Evolutionary conservation across 2,113 vertebrate species (phyloP).

Genomic region (Riparia riparia): DNA sequence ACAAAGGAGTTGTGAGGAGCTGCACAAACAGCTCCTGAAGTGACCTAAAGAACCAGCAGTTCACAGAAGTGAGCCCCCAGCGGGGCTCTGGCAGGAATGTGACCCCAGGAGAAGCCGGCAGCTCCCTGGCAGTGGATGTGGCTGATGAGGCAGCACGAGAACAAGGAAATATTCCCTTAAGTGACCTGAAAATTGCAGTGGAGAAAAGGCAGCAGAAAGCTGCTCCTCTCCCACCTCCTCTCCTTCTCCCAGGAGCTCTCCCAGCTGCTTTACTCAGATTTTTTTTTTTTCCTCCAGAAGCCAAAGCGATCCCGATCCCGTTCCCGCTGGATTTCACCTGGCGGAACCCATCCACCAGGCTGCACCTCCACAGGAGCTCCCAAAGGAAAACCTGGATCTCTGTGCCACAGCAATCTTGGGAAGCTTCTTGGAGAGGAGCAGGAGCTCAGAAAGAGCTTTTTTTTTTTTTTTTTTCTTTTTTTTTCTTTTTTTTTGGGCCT

Average conservation of each 20-base stretch:
- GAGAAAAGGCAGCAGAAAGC: not conserved
- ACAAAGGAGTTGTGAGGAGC: not conserved
- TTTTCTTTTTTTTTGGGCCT: not conserved
- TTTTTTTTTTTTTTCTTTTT: not conserved
- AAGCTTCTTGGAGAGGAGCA: not conserved
- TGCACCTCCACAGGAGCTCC: not conserved
- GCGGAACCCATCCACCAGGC: accelerated
- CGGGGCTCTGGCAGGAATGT: not conserved
- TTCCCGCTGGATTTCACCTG: not conserved
- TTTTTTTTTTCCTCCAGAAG: not conserved
- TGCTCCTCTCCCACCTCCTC: not conserved
- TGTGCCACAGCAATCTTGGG: not conserved
- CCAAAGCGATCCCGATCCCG: not conserved
- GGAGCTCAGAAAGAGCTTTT: not conserved
- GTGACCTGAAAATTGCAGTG: not conserved
- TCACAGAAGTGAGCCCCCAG: not conserved
- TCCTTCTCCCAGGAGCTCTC: not conserved
- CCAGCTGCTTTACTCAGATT: not conserved
- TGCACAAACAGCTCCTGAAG: not conserved
- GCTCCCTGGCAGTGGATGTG: not conserved
- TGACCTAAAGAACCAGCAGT: not conserved
- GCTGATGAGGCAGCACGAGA: not conserved
- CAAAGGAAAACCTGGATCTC: not conserved
- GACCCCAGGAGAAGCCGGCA: not conserved
- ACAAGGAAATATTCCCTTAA: not conserved